These are phyloP conservation scores for Tillus elongatus DNA, from an alignment of 2,888 invertebrate species.

Conservation along the genomic window DNA sequence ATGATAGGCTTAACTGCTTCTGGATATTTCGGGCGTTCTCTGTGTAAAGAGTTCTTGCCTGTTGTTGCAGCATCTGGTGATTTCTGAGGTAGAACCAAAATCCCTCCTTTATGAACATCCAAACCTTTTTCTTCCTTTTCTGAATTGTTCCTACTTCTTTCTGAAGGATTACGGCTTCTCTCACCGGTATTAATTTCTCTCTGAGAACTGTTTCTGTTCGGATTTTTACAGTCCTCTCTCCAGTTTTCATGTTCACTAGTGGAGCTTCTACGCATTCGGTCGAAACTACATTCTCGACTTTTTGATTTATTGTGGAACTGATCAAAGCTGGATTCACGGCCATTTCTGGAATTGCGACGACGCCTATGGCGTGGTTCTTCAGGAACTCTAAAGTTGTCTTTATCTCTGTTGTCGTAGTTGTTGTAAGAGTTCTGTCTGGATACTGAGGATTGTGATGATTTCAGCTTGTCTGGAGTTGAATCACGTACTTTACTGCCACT, in stretches of 20 bases:
- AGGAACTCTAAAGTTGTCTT: conserved; percentile 32
- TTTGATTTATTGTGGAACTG: conserved; percentile 24
- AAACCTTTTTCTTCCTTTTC: conserved; percentile 22
- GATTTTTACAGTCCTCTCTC: conserved; percentile 37
- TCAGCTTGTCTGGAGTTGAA: conserved; percentile 24
- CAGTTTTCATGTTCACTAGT: conserved; percentile 36
- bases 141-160: conserved; percentile 24
- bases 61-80: conserved; percentile 16
- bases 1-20: conserved; percentile 7
- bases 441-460: conserved; percentile 10
- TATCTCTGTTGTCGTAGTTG: conserved; percentile 28
- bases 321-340: conserved; percentile 35
- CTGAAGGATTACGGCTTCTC: neutral
- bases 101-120: conserved; percentile 32
- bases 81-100: conserved; percentile 33
- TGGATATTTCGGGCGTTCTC: conserved; percentile 10
- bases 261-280: conserved; percentile 36
- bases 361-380: conserved; percentile 24
- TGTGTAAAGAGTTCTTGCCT: conserved; percentile 5
- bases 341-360: conserved; percentile 29
- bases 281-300: conserved; percentile 44
- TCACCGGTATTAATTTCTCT: neutral
- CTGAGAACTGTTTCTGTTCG: conserved; percentile 14
- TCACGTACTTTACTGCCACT: conserved; percentile 33
- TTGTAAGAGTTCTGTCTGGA: conserved; percentile 28